Evolutionary conservation across 2,888 invertebrate species (phyloP), one percentile per base, ranked within the genome.

Genomic region (Seladonia tumulorum): DNA sequence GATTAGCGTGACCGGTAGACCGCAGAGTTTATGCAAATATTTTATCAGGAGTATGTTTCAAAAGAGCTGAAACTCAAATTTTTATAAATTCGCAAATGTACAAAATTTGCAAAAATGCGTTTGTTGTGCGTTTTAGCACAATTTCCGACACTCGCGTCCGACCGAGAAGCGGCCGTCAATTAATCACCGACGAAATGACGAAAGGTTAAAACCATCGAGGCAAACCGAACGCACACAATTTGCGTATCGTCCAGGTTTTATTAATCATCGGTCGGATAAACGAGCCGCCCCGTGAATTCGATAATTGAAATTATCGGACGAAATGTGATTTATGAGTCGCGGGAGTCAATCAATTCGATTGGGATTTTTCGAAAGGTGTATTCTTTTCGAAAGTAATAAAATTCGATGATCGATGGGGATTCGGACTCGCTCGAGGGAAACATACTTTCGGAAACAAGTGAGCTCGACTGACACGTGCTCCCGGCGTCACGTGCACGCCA

Each of bases 401-500:
- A 66, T 66, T 66, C 8, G 35, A 35, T 66, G 35, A 66, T 66
- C 35, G 66, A 66, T 66, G 66, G 53, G 39, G 8, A 66, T 18
- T 35, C 29, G 18, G 8, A 18, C 35, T 18, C 66, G 66, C 66
- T 14, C 53, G 53, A 45, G 14, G n/a, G 66, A 74, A 74, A 81
- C n/a, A n/a, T 66, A 70, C 63, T 70, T 74, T 74, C 49, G 39
- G 76, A 60, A 49, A 74, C 79, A 60, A 60, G 75, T 22, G 45
- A 76, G 57, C 57, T 42, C 16, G n/a, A 12, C 12, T 5, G 79
- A 29, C 85, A 85, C 85, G 83, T 83, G 84, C 49, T 68, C 5
- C 0, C 39, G 68, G 68, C 22, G 66, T 78, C 88, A 87, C 87
- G 89, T 88, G 89, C 76, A 81, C 81, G 76, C 49, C 42, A 70